phyloP scores from a whole-genome alignment of 2,113 vertebrate species.

The Pithys albifrons region DNA sequence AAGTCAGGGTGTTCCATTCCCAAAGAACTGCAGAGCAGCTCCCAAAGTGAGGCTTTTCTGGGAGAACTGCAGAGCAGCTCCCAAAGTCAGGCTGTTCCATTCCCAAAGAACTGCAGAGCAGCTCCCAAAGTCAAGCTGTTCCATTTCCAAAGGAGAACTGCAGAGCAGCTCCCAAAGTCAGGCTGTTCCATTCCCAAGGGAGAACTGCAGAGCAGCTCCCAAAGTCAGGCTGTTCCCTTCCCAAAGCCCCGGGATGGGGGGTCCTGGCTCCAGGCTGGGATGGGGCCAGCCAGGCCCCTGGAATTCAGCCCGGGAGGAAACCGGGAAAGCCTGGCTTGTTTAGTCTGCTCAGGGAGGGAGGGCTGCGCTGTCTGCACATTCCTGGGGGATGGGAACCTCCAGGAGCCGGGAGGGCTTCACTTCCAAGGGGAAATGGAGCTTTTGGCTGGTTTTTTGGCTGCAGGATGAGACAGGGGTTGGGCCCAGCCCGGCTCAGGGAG shows the following conservation, averaged over 20 bases:
- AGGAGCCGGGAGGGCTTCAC: rapidly evolving
- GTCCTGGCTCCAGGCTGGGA: background rate
- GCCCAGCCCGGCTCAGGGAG: rapidly evolving
- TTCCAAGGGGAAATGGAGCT: background rate
- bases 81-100: too few relatives aligned
- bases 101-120: background rate
- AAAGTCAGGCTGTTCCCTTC: too few relatives aligned
- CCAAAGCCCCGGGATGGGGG: too few relatives aligned
- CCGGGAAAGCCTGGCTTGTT: background rate
- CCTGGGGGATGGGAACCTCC: background rate
- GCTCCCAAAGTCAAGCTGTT: background rate
- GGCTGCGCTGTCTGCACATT: background rate
- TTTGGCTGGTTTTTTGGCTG: background rate
- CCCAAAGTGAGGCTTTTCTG: too few relatives aligned
- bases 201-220: too few relatives aligned
- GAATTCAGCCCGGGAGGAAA: background rate
- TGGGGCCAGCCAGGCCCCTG: rapidly evolving
- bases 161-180: too few relatives aligned
- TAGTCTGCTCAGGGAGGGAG: background rate
- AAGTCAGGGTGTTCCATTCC: background rate
- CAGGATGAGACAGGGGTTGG: background rate
- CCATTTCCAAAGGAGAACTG: too few relatives aligned
- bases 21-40: too few relatives aligned
- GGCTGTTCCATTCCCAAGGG: too few relatives aligned
- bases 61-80: too few relatives aligned